Conservation (phyloP, 2,113 vertebrate species). For the Pipra filicauda region DNA sequence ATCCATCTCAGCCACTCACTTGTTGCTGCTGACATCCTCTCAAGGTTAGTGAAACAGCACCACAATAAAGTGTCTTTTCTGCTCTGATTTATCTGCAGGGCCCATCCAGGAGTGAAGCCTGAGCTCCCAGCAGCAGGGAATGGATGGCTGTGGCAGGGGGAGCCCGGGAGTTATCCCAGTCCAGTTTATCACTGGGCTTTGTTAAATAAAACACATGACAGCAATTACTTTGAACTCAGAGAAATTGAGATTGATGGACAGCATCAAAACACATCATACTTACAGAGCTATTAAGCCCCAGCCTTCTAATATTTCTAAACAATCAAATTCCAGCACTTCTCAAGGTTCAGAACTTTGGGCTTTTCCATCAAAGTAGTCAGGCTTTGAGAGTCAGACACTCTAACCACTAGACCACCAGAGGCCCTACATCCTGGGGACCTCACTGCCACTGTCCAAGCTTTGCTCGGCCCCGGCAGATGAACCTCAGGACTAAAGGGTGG, state of each 20-base stretch:
- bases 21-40: background rate
- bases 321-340: background rate
- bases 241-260: background rate
- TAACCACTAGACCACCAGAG: too few species aligned
- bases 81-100: background rate
- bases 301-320: background rate
- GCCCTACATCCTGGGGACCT: too few species aligned
- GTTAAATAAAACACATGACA: background rate
- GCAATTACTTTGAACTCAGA: background rate
- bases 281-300: background rate
- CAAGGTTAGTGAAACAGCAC: background rate
- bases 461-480: too few species aligned
- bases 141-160: background rate
- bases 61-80: background rate
- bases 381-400: too few species aligned
- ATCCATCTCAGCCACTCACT: background rate
- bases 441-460: too few species aligned
- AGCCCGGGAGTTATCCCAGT: background rate
- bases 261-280: background rate
- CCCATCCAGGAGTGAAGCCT: background rate
- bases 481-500: too few species aligned
- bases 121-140: background rate
- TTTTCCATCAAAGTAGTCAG: slow-evolving; percentile 7
- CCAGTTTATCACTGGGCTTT: background rate
- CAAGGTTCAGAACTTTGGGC: background rate